phyloP scores from a whole-genome alignment of 2,113 vertebrate genomes.

The Eira barbara region DNA sequence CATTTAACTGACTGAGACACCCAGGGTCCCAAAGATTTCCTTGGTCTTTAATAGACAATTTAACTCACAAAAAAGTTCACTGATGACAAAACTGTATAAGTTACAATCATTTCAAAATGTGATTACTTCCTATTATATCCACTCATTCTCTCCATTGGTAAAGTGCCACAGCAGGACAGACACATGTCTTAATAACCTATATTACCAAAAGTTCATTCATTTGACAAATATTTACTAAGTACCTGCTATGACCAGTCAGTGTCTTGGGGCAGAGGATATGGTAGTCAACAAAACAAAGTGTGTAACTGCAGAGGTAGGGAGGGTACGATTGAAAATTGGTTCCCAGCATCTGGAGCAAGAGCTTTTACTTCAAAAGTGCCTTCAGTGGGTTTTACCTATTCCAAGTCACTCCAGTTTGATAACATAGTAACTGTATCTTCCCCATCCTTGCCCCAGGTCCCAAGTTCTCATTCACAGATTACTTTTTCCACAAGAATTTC shows the following conservation, averaged over 20 bases:
- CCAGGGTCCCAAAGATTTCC: not conserved
- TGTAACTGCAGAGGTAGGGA: not conserved
- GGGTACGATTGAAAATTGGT: not conserved
- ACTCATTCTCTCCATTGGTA: not conserved
- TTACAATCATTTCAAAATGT: not conserved
- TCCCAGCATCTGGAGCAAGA: not conserved
- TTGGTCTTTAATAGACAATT: not conserved
- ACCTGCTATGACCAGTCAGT: not conserved
- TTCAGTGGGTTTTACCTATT: not conserved
- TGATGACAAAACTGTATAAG: not conserved
- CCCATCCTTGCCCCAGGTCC: not conserved
- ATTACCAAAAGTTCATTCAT: not conserved
- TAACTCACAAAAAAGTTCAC: not conserved
- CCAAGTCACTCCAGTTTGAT: not conserved
- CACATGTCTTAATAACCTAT: not conserved
- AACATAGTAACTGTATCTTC: not conserved
- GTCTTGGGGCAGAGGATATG: not conserved
- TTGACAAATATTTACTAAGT: not conserved
- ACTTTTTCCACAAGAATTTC: constrained; percentile 11
- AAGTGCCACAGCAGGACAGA: not conserved
- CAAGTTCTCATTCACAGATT: not conserved
- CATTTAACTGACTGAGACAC: not conserved
- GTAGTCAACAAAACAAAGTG: not conserved
- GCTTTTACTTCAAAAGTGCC: not conserved
- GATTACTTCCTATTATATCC: not conserved